Conservation (phyloP, 2,797 vertebrate genomes). For the Pipistrellus kuhlii region DNA sequence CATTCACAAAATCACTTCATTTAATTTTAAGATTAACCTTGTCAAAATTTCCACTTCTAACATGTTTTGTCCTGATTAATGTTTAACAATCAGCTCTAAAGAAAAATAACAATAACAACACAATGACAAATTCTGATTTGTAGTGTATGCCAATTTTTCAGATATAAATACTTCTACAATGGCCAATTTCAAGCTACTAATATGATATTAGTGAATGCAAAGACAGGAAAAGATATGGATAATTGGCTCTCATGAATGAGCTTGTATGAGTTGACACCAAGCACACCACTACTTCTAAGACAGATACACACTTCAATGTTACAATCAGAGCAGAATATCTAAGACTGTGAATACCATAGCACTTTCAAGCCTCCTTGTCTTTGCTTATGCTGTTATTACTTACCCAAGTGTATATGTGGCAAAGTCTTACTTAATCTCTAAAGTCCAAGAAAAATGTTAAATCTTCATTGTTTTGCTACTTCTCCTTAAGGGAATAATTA, state of each 20-base stretch:
- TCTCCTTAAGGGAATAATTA: background rate
- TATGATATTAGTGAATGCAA: background rate
- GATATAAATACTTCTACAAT: background rate
- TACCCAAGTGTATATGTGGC: too few species aligned
- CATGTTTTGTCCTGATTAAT: background rate
- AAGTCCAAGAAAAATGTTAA: background rate
- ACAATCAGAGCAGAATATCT: background rate
- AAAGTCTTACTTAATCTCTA: conserved; percentile 6
- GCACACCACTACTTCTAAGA: background rate
- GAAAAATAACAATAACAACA: background rate
- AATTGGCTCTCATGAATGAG: background rate
- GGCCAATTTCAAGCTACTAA: background rate
- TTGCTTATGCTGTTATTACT: background rate
- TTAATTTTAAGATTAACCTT: conserved; percentile 43
- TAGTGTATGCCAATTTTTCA: background rate
- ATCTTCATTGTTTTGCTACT: background rate
- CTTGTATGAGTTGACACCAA: background rate
- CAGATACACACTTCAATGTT: background rate
- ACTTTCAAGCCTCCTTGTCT: background rate
- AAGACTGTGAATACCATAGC: background rate
- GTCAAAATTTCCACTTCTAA: conserved; percentile 38
- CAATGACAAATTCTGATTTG: background rate
- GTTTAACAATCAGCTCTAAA: background rate
- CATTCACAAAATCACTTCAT: conserved; percentile 14
- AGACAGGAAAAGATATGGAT: background rate